Evolutionary conservation across 2,888 invertebrate species (phyloP).

Genomic region (Zele albiditarsus): DNA sequence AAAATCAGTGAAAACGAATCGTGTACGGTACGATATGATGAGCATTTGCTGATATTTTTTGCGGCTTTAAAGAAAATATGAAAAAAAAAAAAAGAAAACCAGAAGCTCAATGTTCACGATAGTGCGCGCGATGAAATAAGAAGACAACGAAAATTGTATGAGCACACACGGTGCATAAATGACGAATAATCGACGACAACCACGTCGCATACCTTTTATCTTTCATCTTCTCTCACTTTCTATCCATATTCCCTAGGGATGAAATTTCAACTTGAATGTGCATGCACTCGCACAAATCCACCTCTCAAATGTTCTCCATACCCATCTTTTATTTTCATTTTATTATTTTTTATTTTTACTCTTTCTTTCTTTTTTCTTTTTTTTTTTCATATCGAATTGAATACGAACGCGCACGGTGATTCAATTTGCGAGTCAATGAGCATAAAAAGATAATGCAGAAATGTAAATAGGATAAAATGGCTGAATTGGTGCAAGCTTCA

Average conservation of each 20-base stretch:
- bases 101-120: conserved; percentile 12
- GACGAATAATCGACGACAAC: background rate
- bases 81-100: background rate
- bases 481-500: background rate
- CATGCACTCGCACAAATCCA: conserved; percentile 31
- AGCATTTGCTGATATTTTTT: no score
- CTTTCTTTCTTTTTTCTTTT: conserved; percentile 6
- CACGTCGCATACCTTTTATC: background rate
- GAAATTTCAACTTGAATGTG: conserved; percentile 41
- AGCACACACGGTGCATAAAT: background rate
- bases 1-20: background rate
- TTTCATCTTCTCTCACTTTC: conserved; percentile 23
- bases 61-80: background rate
- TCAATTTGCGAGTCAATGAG: conserved; percentile 24
- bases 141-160: background rate
- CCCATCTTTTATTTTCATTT: conserved; percentile 17
- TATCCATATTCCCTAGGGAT: conserved; percentile 45
- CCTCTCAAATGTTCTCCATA: background rate
- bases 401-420: conserved; percentile 1
- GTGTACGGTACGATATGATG: background rate
- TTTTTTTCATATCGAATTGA: conserved; percentile 4
- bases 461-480: conserved; percentile 6
- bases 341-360: background rate
- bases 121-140: conserved; percentile 19
- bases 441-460: conserved; percentile 6